Conservation (phyloP, 1,140 invertebrate species). For the Zaprionus lachaisei region DNA sequence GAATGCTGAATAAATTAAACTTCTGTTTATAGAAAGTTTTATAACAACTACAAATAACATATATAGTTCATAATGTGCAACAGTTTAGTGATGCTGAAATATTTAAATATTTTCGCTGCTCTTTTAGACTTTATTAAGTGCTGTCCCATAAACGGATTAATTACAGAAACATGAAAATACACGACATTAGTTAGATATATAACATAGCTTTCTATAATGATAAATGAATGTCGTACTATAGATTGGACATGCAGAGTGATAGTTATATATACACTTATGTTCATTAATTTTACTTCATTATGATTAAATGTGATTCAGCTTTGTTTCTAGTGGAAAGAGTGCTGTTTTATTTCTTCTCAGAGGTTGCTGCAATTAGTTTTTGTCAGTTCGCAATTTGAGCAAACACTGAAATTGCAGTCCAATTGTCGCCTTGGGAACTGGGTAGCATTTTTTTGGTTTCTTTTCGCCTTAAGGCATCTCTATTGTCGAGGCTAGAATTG, state of each 20-base stretch:
- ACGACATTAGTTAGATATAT: no score
- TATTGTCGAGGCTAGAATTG: background rate
- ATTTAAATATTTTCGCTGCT: background rate
- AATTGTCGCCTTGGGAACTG: background rate
- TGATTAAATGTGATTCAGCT: no score
- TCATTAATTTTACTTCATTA: no score
- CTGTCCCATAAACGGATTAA: background rate
- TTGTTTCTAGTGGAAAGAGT: no score
- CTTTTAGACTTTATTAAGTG: background rate
- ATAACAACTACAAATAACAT: background rate
- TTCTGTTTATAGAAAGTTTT: background rate
- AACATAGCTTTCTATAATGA: no score
- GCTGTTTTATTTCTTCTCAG: no score
- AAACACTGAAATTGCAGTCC: no score
- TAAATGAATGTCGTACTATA: no score
- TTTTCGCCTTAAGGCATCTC: background rate
- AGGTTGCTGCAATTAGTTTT: no score
- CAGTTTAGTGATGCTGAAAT: background rate
- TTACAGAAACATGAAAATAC: background rate
- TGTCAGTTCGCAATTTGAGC: no score
- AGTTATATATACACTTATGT: no score
- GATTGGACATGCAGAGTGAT: no score
- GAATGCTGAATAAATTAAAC: background rate
- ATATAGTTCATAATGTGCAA: background rate
- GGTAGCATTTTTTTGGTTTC: background rate